Base-by-base conservation (phyloP, 2,888 invertebrate species). In the Tribolium freemani region DNA sequence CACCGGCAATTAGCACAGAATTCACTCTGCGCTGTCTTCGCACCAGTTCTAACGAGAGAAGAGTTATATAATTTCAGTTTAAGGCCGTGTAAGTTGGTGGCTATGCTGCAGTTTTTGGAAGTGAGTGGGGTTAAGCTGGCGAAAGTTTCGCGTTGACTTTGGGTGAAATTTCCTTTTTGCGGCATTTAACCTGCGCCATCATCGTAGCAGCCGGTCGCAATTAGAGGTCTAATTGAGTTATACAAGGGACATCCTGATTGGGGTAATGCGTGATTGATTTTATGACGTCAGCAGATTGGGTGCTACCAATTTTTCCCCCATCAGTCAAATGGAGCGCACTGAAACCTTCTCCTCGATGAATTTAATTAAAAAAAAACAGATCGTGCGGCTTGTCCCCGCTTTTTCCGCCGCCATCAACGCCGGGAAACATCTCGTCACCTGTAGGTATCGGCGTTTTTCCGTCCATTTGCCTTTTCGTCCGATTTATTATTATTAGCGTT, bases 251-350 rank as follows among this genome's bases (percentile, higher is more conserved):
- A 73, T 75, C 78, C 77, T 80, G 79, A 81, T 82, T 82, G 79
- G 79, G 76, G 79, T 79, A 78, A 78, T 78, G 76, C 80, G 77
- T 82, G 82, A 83, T 84, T 84, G 82, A 83, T 84, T 83, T 80
- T 80, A 78, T 80, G 82, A 83, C 82, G 82, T 82, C 80, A 80
- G 53, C 69, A 13, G 50, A 66, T 69, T 48, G 60, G 58, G 63
- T 56, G 46, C 63, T 8, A 21, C 38, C 38, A 60, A 56, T 54
- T 70, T 70, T 63, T 70, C 16, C 20, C 31, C 44, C 16, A 20
- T 38, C 58, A 16, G 16, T 68, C 38, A 67, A 68, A 60, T 54
- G 45, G 57, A 61, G 68, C 68, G 68, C 48, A 38, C 11, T 10
- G 46, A 61, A 31, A 30, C 50, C 45, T 21, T 53, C 51, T 31